phyloP scores from a whole-genome alignment of 2,113 vertebrate genomes.

The Hydropotes inermis region DNA sequence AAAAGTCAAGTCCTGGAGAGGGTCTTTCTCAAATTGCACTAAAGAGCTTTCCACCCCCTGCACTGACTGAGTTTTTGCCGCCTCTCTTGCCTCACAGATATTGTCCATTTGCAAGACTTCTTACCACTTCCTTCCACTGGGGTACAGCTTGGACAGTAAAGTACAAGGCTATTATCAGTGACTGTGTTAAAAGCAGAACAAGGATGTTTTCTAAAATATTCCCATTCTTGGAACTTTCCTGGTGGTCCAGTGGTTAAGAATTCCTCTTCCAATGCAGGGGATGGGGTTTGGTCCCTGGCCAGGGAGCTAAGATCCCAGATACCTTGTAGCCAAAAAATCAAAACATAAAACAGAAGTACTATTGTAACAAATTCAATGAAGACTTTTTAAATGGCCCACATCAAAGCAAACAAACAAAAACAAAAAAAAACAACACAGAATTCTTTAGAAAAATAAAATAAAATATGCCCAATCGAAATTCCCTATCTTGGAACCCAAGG shows the following conservation, averaged over 20 bases:
- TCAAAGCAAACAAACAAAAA: not conserved
- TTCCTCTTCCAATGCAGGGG: not conserved
- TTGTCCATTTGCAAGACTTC: not conserved
- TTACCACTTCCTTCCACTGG: not conserved
- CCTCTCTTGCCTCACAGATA: not conserved
- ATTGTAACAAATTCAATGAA: not conserved
- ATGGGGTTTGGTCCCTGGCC: not conserved
- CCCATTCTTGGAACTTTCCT: not conserved
- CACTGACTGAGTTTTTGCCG: not conserved
- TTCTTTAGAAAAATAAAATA: not conserved
- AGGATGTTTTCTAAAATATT: not conserved
- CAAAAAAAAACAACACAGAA: too few relatives aligned
- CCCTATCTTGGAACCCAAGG: not conserved
- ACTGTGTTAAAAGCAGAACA: not conserved
- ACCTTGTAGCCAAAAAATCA: not conserved
- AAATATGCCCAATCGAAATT: not conserved
- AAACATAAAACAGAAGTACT: not conserved
- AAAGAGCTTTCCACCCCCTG: fast-evolving
- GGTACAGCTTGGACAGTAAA: too few relatives aligned
- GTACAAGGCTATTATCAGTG: not conserved
- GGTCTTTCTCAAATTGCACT: not conserved
- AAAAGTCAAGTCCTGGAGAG: not conserved
- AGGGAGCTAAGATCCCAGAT: not conserved
- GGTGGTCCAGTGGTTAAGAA: not conserved
- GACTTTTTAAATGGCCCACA: not conserved